Conservation (phyloP, 2,113 vertebrate genomes). For the Merops nubicus region DNA sequence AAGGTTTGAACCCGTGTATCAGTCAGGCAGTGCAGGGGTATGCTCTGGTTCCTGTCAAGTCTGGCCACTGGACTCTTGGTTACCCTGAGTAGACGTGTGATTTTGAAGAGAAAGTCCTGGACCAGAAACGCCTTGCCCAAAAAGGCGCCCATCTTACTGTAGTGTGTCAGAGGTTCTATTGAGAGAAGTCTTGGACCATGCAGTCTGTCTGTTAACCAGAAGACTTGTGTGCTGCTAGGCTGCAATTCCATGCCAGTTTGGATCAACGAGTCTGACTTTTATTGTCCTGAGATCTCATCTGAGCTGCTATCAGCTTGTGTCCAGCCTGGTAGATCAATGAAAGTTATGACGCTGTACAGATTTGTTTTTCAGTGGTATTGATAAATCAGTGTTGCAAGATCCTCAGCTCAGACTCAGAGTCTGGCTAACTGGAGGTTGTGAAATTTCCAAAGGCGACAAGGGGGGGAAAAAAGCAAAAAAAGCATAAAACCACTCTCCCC, state of each 20-base stretch:
- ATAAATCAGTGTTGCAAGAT: slow-evolving; percentile 61
- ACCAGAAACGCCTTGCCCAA: not conserved
- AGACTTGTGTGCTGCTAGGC: not conserved
- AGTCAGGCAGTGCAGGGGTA: not conserved
- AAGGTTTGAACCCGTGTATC: not conserved
- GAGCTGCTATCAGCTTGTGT: not conserved
- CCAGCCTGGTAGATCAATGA: slow-evolving; percentile 13
- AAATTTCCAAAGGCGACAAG: slow-evolving; percentile 56
- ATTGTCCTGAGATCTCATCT: not conserved
- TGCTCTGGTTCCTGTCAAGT: not conserved
- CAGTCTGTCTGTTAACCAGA: not conserved
- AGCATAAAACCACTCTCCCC: not conserved
- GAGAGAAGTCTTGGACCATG: not conserved
- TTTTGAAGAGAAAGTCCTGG: not conserved
- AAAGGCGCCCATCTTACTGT: not conserved
- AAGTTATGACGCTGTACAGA: not conserved
- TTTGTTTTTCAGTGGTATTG: slow-evolving; percentile 56
- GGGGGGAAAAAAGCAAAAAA: not conserved
- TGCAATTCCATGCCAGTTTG: not conserved
- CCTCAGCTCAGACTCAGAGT: slow-evolving; percentile 22
- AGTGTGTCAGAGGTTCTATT: not conserved
- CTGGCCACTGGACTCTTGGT: not conserved
- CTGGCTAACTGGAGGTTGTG: slow-evolving; percentile 42
- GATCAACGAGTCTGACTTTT: not conserved
- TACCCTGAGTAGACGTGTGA: not conserved